phyloP scores from a whole-genome alignment of 2,797 vertebrate genomes.

The Cetoscarus ocellatus region DNA sequence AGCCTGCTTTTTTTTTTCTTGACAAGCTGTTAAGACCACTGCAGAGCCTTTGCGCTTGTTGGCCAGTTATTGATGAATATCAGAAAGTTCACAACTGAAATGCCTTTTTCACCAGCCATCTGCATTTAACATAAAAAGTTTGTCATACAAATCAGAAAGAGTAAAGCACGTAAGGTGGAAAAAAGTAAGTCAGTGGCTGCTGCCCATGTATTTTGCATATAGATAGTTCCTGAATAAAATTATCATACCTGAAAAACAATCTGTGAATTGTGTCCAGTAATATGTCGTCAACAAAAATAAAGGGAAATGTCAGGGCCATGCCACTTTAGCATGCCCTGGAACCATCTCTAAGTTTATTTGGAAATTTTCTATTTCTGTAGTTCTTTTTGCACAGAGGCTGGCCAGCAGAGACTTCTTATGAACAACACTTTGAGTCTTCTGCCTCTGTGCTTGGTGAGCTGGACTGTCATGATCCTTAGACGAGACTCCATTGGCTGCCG shows the following conservation, averaged over 20 bases:
- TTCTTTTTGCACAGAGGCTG: conserved; percentile 54
- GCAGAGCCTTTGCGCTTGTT: too few relatives aligned
- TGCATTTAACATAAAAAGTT: too few relatives aligned
- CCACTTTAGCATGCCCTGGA: conserved; percentile 71
- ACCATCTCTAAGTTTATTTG: conserved; percentile 73
- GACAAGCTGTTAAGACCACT: too few relatives aligned
- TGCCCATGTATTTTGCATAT: not conserved
- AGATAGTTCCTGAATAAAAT: not conserved
- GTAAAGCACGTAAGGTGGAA: not conserved
- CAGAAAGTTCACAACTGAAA: too few relatives aligned
- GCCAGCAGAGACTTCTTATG: conserved; percentile 49
- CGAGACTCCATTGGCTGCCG: conserved; percentile 2
- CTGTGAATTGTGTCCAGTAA: conserved; percentile 18
- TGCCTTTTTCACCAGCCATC: too few relatives aligned
- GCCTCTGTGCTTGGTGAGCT: conserved; percentile 21
- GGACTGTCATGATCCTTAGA: conserved; percentile 23
- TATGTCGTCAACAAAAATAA: conserved; percentile 33
- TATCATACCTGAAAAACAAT: conserved; percentile 24
- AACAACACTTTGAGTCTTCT: conserved; percentile 8
- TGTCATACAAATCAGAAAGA: not conserved
- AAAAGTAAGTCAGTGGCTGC: not conserved
- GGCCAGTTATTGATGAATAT: too few relatives aligned
- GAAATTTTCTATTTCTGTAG: conserved; percentile 68
- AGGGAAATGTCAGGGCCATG: conserved; percentile 69
- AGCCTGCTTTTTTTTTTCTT: too few relatives aligned